Conservation (phyloP, 2,113 vertebrate species). For the Nansenia antarctica region DNA sequence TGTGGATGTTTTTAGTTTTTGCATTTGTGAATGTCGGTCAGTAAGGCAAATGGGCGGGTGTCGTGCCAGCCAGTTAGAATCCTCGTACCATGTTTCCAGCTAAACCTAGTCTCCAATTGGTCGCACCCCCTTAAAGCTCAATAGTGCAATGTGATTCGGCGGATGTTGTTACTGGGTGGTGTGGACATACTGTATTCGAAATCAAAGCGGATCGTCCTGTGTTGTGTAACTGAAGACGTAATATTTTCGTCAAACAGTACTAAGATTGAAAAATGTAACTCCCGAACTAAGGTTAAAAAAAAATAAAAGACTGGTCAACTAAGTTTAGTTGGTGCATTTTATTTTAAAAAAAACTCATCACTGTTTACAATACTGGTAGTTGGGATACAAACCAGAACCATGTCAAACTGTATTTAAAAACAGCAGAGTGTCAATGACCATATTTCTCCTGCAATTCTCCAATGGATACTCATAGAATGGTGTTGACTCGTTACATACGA, state of each 20-base stretch:
- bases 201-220: background rate
- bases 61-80: slow-evolving; percentile 21
- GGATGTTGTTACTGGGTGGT: slow-evolving; percentile 65
- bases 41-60: slow-evolving; percentile 67
- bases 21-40: slow-evolving; percentile 68
- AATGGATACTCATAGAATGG: slow-evolving; percentile 35
- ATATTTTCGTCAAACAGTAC: background rate
- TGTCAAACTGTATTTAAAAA: slow-evolving; percentile 3
- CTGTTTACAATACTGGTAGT: slow-evolving; percentile 58
- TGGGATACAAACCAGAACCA: too few relatives aligned
- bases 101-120: slow-evolving; percentile 54
- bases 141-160: slow-evolving; percentile 55
- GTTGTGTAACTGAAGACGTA: slow-evolving; percentile 31
- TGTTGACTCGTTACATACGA: background rate
- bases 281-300: background rate
- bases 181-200: slow-evolving; percentile 24
- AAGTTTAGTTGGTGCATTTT: slow-evolving; percentile 30
- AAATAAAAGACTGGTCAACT: background rate
- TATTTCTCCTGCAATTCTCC: background rate
- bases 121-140: slow-evolving; percentile 62
- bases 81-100: background rate
- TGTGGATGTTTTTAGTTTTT: background rate
- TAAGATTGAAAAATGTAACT: background rate
- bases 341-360: slow-evolving; percentile 61
- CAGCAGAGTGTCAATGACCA: background rate